These are phyloP conservation scores for Drosophila atripex DNA, from an alignment of 2,888 invertebrate genomes.

Conservation along the genomic window DNA sequence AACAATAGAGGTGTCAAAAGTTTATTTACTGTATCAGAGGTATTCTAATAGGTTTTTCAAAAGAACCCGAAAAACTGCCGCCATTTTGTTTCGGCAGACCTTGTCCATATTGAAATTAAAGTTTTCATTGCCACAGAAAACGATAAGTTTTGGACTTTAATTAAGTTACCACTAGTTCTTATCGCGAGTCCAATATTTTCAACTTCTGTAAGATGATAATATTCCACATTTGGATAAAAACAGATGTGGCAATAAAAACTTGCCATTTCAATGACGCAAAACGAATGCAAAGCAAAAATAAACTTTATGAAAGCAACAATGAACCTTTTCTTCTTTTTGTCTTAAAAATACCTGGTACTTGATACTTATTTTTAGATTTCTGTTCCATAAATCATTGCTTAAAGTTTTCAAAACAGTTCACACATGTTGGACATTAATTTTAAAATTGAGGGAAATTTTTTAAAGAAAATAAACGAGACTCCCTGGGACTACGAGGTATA, in stretches of 20 bases:
- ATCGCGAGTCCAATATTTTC: slow-evolving; percentile 11
- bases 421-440: neutral
- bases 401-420: neutral
- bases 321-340: slow-evolving; percentile 16
- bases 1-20: neutral
- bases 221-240: slow-evolving; percentile 8
- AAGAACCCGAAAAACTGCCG: neutral
- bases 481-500: slow-evolving; percentile 10
- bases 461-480: slow-evolving; percentile 6
- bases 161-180: slow-evolving; percentile 20
- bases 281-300: slow-evolving; percentile 19
- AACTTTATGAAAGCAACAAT: slow-evolving; percentile 23
- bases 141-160: slow-evolving; percentile 25
- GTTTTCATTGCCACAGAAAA: slow-evolving; percentile 1
- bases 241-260: slow-evolving; percentile 17
- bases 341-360: slow-evolving; percentile 23
- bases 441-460: neutral
- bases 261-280: slow-evolving; percentile 21
- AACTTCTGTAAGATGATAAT: slow-evolving; percentile 3
- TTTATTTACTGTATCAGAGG: neutral
- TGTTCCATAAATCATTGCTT: slow-evolving; percentile 14
- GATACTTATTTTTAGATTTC: slow-evolving; percentile 24
- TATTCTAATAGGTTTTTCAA: neutral
- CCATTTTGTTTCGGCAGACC: neutral
- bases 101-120: neutral